Base-by-base conservation (phyloP, 2,113 vertebrate genomes). In the Chitala chitala region DNA sequence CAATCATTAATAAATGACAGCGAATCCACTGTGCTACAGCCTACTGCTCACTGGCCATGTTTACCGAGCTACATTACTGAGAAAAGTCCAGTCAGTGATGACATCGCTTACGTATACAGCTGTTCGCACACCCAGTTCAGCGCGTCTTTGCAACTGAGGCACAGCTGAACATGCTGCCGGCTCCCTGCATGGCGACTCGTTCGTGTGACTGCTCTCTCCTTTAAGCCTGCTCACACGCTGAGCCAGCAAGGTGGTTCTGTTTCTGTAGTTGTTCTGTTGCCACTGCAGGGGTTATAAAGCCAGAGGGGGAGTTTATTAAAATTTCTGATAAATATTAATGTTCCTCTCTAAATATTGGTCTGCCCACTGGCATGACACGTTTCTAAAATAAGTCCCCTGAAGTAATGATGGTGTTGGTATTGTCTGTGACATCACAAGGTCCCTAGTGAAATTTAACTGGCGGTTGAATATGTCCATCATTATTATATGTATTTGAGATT, bases 141-240 rank as follows among this genome's bases (percentile, higher is more conserved):
- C 24, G 10, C 51, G n/a, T 71, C 54, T 61, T 17, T 15, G 17
- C 15, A 22, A 36, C 26, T 15, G 31, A 17, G 29, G 20, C 29
- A 36, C 17, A 42, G n/a, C 12, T 51, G 4, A 36, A 6, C 44
- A 38, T 17, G 20, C 12, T 2, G 36, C 9, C 36, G 40, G 6
- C 2, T 15, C 29, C n/a, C 5, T 40, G 36, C 4, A 1, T 7
- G n/a, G n/a, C n/a, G n/a, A n/a, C n/a, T n/a, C n/a, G n/a, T n/a
- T n/a, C n/a, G n/a, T n/a, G n/a, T n/a, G n/a, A n/a, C n/a, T n/a
- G n/a, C n/a, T n/a, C n/a, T n/a, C n/a, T n/a, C 24, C 42, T 78
- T 80, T 89, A 88, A 88, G 85, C 87, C 75, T 33, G 87, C 87
- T 89, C 87, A 86, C n/a, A n/a, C 82, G 81, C 81, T 74, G 26